Base-by-base conservation (phyloP, 2,797 vertebrate species). In the Austrolebias charrua region DNA sequence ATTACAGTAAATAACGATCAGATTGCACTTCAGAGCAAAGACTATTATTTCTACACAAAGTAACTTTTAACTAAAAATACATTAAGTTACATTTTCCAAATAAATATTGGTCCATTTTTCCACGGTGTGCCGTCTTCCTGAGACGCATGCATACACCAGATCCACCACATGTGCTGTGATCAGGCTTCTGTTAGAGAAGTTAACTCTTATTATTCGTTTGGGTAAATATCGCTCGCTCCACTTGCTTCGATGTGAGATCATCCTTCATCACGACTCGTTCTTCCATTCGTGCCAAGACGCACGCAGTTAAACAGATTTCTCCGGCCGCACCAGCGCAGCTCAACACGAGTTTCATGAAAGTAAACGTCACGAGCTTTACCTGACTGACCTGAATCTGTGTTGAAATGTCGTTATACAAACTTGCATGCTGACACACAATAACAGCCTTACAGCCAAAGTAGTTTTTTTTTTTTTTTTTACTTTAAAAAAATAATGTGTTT, bases 91-190 rank as follows among this genome's bases (percentile, higher is more conserved):
- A 57, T 79, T 77, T 71, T 82, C 69, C 66, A 71, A 83, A 89
- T 85, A 88, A 87, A 89, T 87, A 88, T 86, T 83, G 82, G 83
- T 86, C 80, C 71, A 55, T 82, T 79, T 78, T 73, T 70, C 4
- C n/a, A 78, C 47, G 48, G 70, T 67, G 59, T 72, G 60, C 66
- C 73, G 62, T 73, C 73, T 86, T 84, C 84, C 85, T 85, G 86
- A 89, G 81, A 78, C 75, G 74, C 70, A 57, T 65, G 53, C 42
- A 45, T n/a, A 75, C 60, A 57, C 40, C 63, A 53, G 43, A 65
- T 29, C 18, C 44, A 8, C 55, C 35, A 59, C 59, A 29, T 54
- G 57, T 16, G 5, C 45, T 47, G 40, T 38, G 16, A 24, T 40
- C 49, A 45, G 16, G 24, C 58, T 14, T 56, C n/a, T n/a, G n/a